Evolutionary conservation across 2,888 invertebrate genomes (phyloP).

Genomic region (Melanophora roralis): DNA sequence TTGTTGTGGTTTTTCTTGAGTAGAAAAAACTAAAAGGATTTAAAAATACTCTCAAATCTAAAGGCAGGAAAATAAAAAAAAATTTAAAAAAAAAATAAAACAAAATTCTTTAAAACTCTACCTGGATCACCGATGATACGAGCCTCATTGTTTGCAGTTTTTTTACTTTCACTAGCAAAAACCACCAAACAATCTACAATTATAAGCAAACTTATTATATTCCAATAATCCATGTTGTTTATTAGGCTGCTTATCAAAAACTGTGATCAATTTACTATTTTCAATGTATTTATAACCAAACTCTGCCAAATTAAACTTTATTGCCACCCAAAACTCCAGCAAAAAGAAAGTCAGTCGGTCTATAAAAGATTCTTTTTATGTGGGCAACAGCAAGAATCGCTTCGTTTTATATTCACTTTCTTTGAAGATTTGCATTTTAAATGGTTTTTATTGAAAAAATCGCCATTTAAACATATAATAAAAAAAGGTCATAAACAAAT

Average conservation of each 20-base stretch:
- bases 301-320: background rate
- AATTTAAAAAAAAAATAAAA: background rate
- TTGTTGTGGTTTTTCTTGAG: background rate
- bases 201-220: background rate
- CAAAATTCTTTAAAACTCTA: background rate
- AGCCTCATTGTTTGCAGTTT: background rate
- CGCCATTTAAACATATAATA: too few species aligned
- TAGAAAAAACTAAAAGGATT: slow-evolving; percentile 4
- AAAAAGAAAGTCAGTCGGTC: background rate
- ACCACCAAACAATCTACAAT: background rate
- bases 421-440: background rate
- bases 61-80: too few species aligned
- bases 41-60: background rate
- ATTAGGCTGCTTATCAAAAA: background rate
- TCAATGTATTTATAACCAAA: background rate
- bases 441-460: background rate
- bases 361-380: background rate
- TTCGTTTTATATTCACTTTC: background rate
- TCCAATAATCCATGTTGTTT: slow-evolving; percentile 25
- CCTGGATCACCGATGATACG: background rate
- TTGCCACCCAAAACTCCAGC: background rate
- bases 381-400: background rate
- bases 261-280: background rate
- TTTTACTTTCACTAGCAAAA: background rate
- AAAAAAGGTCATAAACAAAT: background rate